phyloP scores from a whole-genome alignment of 1,140 invertebrate genomes.

The Hylyphantes graminicola region DNA sequence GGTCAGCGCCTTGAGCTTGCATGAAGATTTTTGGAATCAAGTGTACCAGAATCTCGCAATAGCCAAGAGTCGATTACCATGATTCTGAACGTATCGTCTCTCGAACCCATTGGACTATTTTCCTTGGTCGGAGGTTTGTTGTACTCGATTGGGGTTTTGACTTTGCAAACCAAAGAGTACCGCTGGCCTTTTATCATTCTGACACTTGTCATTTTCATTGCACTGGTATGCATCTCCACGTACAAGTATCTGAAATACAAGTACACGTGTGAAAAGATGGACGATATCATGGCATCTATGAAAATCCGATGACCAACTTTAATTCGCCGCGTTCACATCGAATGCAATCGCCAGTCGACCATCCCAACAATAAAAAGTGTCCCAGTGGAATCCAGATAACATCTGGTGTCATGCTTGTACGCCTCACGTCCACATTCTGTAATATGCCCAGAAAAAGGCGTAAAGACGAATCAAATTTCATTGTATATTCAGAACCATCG shows the following conservation, averaged over 20 bases:
- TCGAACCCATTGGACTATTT: conserved; percentile 17
- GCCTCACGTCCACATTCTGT: not conserved
- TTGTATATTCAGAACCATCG: not conserved
- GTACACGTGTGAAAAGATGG: conserved; percentile 25
- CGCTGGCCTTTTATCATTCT: conserved; percentile 18
- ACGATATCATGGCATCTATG: conserved; percentile 1
- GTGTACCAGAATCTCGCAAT: conserved; percentile 7
- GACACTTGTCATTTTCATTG: conserved; percentile 5
- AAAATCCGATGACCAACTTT: conserved; percentile 19
- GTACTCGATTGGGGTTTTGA: conserved; percentile 17
- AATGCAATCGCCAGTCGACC: not conserved
- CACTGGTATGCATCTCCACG: not conserved
- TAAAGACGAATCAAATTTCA: not conserved
- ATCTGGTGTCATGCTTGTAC: not conserved
- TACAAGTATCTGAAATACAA: conserved; percentile 32
- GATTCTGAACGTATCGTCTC: not conserved
- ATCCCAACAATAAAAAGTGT: conserved; percentile 12
- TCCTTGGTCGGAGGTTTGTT: conserved; percentile 1
- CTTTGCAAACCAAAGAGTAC: not conserved
- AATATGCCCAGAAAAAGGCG: not conserved
- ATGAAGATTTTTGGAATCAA: conserved; percentile 41
- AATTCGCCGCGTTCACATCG: not conserved
- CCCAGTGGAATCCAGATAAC: not conserved
- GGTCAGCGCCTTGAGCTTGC: not conserved
- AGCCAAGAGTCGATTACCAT: not conserved